Evolutionary conservation across 2,888 invertebrate species (phyloP).

Genomic region (Epsilonema sp.): DNA sequence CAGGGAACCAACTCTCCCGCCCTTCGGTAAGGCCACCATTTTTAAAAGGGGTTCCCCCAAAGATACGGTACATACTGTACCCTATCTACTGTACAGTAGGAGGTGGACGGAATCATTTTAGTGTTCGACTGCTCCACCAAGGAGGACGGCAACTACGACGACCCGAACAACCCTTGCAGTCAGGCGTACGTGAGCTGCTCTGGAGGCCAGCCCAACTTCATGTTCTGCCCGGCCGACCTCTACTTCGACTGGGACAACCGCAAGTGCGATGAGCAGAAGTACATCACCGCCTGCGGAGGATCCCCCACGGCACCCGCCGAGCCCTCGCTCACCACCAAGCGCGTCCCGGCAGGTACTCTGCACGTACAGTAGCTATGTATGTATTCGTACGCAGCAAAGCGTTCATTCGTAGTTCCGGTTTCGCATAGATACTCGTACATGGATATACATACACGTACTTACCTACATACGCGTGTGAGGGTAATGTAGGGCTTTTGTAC

Average conservation of each 20-base stretch:
- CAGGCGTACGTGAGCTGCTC: neutral
- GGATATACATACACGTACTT: no score
- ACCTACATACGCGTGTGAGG: no score
- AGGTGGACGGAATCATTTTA: neutral
- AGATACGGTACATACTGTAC: no score
- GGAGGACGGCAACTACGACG: neutral
- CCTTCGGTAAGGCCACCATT: no score
- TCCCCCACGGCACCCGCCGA: neutral
- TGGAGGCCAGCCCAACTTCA: neutral
- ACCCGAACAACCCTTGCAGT: neutral
- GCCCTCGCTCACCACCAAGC: no score
- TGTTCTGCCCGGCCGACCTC: neutral
- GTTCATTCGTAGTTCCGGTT: no score
- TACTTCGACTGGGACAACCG: neutral
- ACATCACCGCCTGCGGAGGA: neutral
- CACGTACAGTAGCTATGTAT: no score
- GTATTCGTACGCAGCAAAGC: no score
- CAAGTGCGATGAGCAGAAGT: neutral
- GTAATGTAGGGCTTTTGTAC: neutral
- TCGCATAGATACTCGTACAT: no score
- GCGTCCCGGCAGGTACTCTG: neutral
- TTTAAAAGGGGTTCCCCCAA: no score
- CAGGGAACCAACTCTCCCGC: no score
- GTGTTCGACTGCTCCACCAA: neutral
- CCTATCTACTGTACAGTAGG: no score